Percentiles rank a stretch among this genome's conserved stretches.
Evolutionary conservation across 2,797 vertebrate species (phyloP).

Genomic region (Phrynocephalus vlangalii): DNA sequence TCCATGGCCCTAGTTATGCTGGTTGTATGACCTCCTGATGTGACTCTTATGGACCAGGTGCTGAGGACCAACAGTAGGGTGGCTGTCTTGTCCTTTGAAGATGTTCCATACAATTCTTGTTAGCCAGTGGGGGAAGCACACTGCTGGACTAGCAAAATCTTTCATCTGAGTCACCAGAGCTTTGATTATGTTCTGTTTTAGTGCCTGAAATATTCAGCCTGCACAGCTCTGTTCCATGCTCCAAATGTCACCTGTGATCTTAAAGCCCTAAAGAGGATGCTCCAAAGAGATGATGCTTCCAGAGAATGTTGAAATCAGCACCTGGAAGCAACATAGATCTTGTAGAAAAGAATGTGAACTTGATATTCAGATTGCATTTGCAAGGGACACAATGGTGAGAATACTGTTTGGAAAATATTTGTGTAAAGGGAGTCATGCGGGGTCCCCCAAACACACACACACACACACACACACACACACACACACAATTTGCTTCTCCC

Average conservation of each 20-base stretch:
- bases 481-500: no score
- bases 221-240: neutral
- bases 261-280: neutral
- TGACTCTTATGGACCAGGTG: neutral
- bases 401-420: no score
- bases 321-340: neutral
- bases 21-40: neutral
- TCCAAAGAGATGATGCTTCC: neutral
- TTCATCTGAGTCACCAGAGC: neutral
- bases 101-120: neutral
- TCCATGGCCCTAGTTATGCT: neutral
- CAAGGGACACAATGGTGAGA: neutral
- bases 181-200: constrained; percentile 21
- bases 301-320: neutral
- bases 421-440: no score
- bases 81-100: neutral
- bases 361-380: neutral
- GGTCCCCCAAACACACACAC: no score
- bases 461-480: no score
- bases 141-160: neutral
- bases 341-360: neutral
- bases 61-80: neutral
- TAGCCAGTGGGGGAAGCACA: neutral
- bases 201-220: constrained; percentile 17
- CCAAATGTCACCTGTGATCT: constrained; percentile 27